Percentiles rank a stretch among this genome's conserved stretches.
These are phyloP conservation scores for Acestrorhynchus altus DNA, from an alignment of 2,797 vertebrate species.

Conservation along the genomic window DNA sequence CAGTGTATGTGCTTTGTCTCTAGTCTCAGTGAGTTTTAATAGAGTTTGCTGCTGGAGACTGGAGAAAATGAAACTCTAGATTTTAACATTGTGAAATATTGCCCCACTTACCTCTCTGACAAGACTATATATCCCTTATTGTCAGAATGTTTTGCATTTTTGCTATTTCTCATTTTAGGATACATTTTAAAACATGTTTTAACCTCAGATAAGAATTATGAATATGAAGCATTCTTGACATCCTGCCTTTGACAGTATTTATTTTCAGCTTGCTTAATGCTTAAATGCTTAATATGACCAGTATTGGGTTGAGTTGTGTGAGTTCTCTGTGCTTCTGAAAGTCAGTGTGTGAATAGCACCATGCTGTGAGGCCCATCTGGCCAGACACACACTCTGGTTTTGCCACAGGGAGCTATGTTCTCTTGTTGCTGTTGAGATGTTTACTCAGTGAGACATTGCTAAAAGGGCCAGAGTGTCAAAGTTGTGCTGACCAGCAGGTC, in stretches of 20 bases:
- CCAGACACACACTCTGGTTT: constrained; percentile 43
- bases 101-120: not conserved
- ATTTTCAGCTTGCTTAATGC: no score
- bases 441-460: constrained; percentile 33
- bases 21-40: not conserved
- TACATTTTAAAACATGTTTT: no score
- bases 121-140: no score
- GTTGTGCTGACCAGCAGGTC: constrained; percentile 30
- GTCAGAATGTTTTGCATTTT: no score
- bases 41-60: not conserved
- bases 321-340: constrained; percentile 16
- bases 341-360: constrained; percentile 31
- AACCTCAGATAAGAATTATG: no score
- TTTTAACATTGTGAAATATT: constrained; percentile 1
- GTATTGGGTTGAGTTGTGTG: constrained; percentile 44
- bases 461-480: constrained; percentile 16
- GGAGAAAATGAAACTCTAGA: not conserved
- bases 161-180: no score
- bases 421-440: constrained; percentile 40
- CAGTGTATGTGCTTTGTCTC: not conserved
- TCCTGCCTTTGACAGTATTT: no score
- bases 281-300: not conserved
- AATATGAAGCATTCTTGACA: no score
- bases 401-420: constrained; percentile 51
- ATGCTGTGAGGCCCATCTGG: constrained; percentile 53